Evolutionary conservation across 2,888 invertebrate species (phyloP).

Genomic region (Oscheius sp.): DNA sequence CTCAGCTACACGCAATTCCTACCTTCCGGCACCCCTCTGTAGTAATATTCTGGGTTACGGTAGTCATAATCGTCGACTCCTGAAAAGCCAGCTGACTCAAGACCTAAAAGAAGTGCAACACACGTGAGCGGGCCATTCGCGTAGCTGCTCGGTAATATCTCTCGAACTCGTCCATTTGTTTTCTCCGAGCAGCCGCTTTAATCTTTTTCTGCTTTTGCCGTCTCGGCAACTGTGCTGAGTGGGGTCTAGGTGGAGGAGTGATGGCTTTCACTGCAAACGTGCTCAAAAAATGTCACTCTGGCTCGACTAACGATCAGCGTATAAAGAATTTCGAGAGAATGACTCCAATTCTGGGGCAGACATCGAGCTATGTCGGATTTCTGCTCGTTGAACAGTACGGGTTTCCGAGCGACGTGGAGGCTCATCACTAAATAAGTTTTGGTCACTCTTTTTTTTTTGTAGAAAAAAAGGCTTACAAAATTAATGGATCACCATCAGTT

Average conservation of each 20-base stretch:
- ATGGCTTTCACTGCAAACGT: not conserved
- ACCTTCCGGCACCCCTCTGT: constrained; percentile 4
- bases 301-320: not conserved
- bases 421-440: not conserved
- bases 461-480: constrained; percentile 32
- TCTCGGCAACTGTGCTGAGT: constrained; percentile 7
- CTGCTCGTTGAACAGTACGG: not conserved
- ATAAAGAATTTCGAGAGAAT: not conserved
- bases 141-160: constrained; percentile 7
- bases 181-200: not conserved
- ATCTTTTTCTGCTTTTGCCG: not conserved
- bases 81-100: not conserved
- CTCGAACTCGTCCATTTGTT: constrained; percentile 4
- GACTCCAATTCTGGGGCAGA: constrained; percentile 41
- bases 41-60: not conserved
- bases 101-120: not conserved
- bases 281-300: not conserved
- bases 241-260: constrained; percentile 21
- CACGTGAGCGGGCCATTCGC: not conserved
- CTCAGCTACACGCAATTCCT: not conserved
- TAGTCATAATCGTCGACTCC: constrained; percentile 16
- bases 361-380: constrained; percentile 29
- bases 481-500: constrained; percentile 43
- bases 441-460: not conserved
- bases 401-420: not conserved